Base-by-base conservation (phyloP, 2,888 invertebrate genomes). In the Acanthacorydalis orientalis region DNA sequence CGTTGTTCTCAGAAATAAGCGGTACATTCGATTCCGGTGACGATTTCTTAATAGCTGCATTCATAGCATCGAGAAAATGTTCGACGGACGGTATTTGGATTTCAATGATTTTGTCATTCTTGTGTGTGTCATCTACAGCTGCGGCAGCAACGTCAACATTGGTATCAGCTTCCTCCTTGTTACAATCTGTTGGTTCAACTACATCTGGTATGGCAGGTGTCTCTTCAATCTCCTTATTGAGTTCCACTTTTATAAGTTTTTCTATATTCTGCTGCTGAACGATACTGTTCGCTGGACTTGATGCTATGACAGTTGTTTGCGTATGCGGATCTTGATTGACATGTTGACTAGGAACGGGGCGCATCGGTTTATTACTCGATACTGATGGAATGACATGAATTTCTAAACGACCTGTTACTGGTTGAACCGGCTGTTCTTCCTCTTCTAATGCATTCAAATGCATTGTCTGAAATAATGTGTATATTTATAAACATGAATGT, bases 351-450 rank as follows among this genome's bases (percentile, higher is more conserved):
- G 43, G 41, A 33, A 43, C 41, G 14, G 34, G 44, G 43, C 11
- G 46, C 37, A 15, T 40, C 33, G 33, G 31, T 11, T 48, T 9
- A 45, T 31, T 16, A 38, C 35, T 58, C 35, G 51, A 49, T 44
- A 59, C 62, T 55, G 64, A 64, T 54, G 77, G 73, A 45, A 80
- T 72, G 47, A 89, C 85, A 46, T 88, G 74, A 47, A 89, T 89
- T 69, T 89, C 88, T 45, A 89, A 70, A 43, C 86, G 76, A 41
- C 84, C 84, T 49, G 85, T 86, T 15, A 87, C 80, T 4, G 45
- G 16, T 37, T 45, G 16, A 12, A 47, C 42, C n/a, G 35, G 33
- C 16, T 33, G 40, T 23, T 16, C 11, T 31, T 39, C 46, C 16
- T 34, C 35, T 16, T 47, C 47, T 47, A 33, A 42, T 4, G 50